These are phyloP conservation scores for Ia io DNA, from an alignment of 2,113 vertebrate genomes.

Conservation along the genomic window DNA sequence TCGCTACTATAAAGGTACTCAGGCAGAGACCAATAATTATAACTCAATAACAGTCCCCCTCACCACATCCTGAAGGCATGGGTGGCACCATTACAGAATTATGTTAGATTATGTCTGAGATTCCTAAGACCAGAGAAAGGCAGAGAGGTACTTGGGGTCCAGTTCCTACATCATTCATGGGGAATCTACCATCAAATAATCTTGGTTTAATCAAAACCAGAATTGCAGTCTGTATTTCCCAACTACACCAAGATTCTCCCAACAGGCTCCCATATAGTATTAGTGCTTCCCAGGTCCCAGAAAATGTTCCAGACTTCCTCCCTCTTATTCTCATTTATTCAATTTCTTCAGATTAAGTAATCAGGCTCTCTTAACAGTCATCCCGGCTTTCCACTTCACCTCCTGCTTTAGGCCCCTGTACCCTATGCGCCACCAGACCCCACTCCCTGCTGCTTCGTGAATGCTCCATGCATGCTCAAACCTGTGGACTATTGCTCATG, in stretches of 20 bases:
- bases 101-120: background rate
- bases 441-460: background rate
- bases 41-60: background rate
- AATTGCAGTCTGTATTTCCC: background rate
- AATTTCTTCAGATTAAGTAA: background rate
- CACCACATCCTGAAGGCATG: background rate
- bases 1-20: background rate
- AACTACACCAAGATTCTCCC: background rate
- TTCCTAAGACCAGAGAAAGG: background rate
- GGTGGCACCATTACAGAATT: background rate
- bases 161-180: background rate
- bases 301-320: background rate
- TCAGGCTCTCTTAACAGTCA: background rate
- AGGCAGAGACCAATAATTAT: background rate
- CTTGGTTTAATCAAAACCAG: background rate
- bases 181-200: background rate
- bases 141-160: background rate
- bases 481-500: background rate
- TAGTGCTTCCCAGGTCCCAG: background rate
- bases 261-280: background rate
- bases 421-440: background rate
- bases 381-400: background rate
- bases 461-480: background rate
- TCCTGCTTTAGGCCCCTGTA: background rate
- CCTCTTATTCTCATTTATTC: background rate